These are phyloP conservation scores for Plebejus argus DNA, from an alignment of 2,888 invertebrate genomes.

Conservation along the genomic window DNA sequence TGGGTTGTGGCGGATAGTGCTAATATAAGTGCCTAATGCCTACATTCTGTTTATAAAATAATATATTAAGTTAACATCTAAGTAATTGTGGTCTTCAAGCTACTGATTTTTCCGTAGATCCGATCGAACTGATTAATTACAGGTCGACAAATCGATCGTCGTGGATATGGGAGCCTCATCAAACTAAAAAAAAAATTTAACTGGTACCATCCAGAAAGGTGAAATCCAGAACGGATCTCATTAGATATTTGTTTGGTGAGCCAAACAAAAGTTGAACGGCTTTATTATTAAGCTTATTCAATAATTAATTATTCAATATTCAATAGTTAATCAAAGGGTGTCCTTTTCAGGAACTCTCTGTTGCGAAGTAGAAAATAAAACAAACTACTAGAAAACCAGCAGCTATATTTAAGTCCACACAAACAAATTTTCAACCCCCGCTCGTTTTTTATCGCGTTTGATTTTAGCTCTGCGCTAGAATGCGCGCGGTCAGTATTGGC, in stretches of 20 bases:
- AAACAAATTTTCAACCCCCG: slow-evolving; percentile 4
- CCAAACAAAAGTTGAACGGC: too few relatives aligned
- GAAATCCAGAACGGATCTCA: background rate
- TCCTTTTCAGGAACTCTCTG: background rate
- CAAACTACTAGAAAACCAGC: background rate
- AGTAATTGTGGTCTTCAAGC: too few relatives aligned
- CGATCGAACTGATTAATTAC: too few relatives aligned
- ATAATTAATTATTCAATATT: too few relatives aligned
- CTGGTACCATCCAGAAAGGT: background rate
- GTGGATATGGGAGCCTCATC: too few relatives aligned
- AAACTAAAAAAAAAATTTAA: background rate
- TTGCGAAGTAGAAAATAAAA: background rate
- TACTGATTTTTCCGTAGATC: too few relatives aligned
- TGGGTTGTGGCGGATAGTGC: slow-evolving; percentile 10
- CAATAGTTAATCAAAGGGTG: too few relatives aligned
- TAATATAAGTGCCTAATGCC: too few relatives aligned
- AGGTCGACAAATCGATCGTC: too few relatives aligned
- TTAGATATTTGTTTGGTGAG: background rate
- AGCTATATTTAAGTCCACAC: background rate
- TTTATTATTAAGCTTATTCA: background rate
- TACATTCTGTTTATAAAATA: too few relatives aligned
- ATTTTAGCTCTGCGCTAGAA: slow-evolving; percentile 14
- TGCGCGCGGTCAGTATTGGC: background rate
- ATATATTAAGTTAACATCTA: too few relatives aligned
- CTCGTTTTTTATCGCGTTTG: slow-evolving; percentile 12